These are phyloP conservation scores for Heterotilapia buettikoferi DNA, from an alignment of 2,113 vertebrate species.

Conservation along the genomic window DNA sequence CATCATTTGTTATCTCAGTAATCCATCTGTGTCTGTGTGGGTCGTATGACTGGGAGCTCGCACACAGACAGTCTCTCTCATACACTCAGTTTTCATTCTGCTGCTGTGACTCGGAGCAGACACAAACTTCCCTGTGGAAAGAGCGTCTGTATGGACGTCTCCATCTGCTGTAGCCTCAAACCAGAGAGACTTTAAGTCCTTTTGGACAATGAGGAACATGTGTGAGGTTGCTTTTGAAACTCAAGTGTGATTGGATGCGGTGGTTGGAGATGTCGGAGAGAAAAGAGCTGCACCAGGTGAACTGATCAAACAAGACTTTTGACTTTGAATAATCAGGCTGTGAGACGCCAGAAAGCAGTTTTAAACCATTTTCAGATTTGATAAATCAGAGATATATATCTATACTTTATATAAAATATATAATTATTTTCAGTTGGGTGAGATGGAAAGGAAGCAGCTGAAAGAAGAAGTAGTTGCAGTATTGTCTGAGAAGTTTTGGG, in stretches of 20 bases:
- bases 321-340: neutral
- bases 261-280: neutral
- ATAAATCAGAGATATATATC: neutral
- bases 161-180: neutral
- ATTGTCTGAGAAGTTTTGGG: neutral
- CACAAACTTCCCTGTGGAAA: neutral
- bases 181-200: accelerated
- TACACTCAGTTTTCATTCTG: neutral
- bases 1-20: neutral
- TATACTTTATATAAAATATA: neutral
- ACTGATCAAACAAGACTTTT: neutral
- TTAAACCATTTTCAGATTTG: neutral
- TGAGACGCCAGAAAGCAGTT: neutral
- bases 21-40: neutral
- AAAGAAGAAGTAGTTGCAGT: neutral
- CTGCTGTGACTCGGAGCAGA: neutral
- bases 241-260: accelerated
- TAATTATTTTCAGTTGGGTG: neutral
- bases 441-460: neutral
- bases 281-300: neutral
- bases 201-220: neutral
- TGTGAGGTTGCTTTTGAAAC: neutral
- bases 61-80: neutral
- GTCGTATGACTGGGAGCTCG: neutral
- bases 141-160: no score